These are phyloP conservation scores for Arremon aurantiirostris DNA, from an alignment of 2,797 vertebrate genomes.

Conservation along the genomic window DNA sequence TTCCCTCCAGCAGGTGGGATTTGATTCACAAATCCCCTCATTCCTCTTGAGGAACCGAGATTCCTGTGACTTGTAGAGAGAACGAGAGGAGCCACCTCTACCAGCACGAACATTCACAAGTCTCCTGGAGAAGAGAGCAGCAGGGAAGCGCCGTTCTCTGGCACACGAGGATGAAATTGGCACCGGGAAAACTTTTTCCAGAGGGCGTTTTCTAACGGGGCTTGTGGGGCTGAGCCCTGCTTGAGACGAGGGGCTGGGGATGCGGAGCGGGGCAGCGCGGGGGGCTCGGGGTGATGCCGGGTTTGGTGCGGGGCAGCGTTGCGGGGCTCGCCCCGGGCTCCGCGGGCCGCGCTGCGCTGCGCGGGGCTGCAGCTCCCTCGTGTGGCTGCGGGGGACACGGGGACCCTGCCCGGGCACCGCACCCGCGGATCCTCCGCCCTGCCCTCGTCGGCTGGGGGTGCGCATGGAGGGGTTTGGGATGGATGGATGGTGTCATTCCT, in stretches of 20 bases:
- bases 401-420: neutral
- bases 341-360: neutral
- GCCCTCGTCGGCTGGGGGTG: neutral
- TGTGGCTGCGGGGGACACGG: constrained; percentile 7
- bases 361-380: constrained; percentile 49
- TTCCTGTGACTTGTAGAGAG: neutral
- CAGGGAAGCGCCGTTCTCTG: neutral
- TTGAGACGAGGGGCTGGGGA: neutral
- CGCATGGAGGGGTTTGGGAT: neutral
- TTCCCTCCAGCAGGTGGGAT: neutral
- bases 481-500: neutral
- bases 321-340: neutral
- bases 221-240: neutral
- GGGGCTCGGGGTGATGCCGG: no score
- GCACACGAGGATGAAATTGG: fast-evolving
- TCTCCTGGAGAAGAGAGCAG: neutral
- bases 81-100: fast-evolving
- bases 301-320: neutral
- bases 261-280: neutral
- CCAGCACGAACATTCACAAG: fast-evolving
- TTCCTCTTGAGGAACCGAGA: neutral
- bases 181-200: neutral
- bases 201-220: fast-evolving
- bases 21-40: neutral
- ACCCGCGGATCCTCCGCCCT: neutral